A percentile compares a stretch with the other conserved stretches of the same genome.
Conservation (phyloP, 2,888 invertebrate species). For the Hirtodrosophila alboralis region DNA sequence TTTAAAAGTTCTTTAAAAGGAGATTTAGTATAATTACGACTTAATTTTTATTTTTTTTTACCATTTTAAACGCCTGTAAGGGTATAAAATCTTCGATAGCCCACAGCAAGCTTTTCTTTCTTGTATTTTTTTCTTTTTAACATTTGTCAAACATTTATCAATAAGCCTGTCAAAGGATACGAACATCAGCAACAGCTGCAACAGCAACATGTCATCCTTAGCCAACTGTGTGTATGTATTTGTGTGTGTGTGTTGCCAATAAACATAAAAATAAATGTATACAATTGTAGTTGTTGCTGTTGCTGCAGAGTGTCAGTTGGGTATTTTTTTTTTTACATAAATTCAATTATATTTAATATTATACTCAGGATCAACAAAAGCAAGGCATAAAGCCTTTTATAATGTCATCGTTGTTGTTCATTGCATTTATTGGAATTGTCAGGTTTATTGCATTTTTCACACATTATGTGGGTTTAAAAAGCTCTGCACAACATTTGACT, state of each 20-base stretch:
- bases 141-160: constrained; percentile 50
- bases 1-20: too few relatives aligned
- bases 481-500: too few relatives aligned
- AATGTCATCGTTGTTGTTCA: not conserved
- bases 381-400: constrained; percentile 3
- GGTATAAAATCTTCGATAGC: too few relatives aligned
- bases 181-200: constrained; percentile 19
- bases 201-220: constrained; percentile 1
- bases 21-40: too few relatives aligned
- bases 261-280: constrained; percentile 48
- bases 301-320: too few relatives aligned
- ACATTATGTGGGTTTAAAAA: too few relatives aligned
- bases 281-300: constrained; percentile 1
- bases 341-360: constrained; percentile 49
- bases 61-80: too few relatives aligned
- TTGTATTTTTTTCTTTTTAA: constrained; percentile 15
- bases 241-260: constrained; percentile 30
- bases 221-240: constrained; percentile 4
- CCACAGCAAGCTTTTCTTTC: too few relatives aligned
- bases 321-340: constrained; percentile 27
- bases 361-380: constrained; percentile 36
- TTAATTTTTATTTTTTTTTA: too few relatives aligned
- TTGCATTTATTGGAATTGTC: not conserved
- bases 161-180: constrained; percentile 34
- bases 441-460: constrained; percentile 1